Base-by-base conservation (phyloP, 2,113 vertebrate genomes). In the Anguilla rostrata region DNA sequence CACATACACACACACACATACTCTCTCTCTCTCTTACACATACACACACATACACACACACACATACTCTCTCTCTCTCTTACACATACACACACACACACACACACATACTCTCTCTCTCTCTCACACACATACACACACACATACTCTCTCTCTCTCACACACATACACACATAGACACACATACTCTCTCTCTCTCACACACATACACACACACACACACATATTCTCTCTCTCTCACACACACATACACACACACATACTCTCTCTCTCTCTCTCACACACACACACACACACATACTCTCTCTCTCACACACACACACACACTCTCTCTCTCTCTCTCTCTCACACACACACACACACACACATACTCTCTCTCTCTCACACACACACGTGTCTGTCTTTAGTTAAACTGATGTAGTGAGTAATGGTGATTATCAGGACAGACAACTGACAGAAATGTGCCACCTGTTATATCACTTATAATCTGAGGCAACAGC, bases 401-500 rank as follows among this genome's bases (percentile, higher is more conserved):
- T 3, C 22, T 2, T 6, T 20, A 46, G 43, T 46, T 46, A 1
- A 46, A 46, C 4, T 8, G 8, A 8, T 46, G 8, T 46, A 8
- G 18, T 60, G 15, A 60, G 2, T 60, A 60, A 60, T 60, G 15
- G 2, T 66, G 22, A 26, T 29, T 12, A 34, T 29, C 71, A 75
- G 26, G n/a, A 75, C 71, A 66, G 2, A 66, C 60, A 1, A 1
- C 71, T 11, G 26, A n/a, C 71, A 12, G 71, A 0, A 7, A 2
- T 20, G 20, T n/a, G 0, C 26, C 16, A 26, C 26, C 22, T 34
- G n/a, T 75, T 34, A 29, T 9, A 34, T 26, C 18, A 57, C 46
- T 57, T 85, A 20, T 85, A 18, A n/a, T 18, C 2, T 40, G 78
- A 80, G 78, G 78, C 15, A 82, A 82, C 46, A 82, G 41, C 43